Evolutionary conservation across 1,140 invertebrate species (phyloP).

Genomic region (Ectropis grisescens): DNA sequence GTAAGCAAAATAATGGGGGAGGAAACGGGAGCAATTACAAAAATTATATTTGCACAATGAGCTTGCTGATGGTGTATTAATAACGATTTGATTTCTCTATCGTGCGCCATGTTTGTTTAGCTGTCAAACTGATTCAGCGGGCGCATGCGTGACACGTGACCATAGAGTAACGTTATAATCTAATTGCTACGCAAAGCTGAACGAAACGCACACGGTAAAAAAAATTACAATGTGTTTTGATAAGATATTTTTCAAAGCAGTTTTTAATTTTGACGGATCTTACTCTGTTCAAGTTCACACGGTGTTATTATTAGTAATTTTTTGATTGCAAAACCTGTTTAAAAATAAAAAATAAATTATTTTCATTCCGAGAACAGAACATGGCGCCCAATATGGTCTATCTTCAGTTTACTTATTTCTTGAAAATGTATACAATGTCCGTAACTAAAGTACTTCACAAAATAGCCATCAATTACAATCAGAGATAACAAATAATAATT

Average conservation of each 20-base stretch:
- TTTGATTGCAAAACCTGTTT: background rate
- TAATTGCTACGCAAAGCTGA: constrained; percentile 33
- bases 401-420: too few species aligned
- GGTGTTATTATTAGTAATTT: background rate
- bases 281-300: too few species aligned
- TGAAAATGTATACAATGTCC: too few species aligned
- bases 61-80: constrained; percentile 55
- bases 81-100: constrained; percentile 44
- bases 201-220: constrained; percentile 18
- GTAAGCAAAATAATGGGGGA: too few species aligned
- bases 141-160: constrained; percentile 41
- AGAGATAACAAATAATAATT: too few species aligned
- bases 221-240: constrained; percentile 14
- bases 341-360: background rate
- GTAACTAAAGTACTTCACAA: too few species aligned
- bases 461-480: too few species aligned
- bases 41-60: too few species aligned
- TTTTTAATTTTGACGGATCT: too few species aligned
- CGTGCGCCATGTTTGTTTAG: constrained; percentile 57
- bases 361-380: too few species aligned
- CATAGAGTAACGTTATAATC: constrained; percentile 42
- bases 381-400: too few species aligned
- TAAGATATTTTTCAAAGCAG: background rate
- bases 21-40: too few species aligned
- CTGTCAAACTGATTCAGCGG: constrained; percentile 35